These are phyloP conservation scores for Hypena proboscidalis DNA, from an alignment of 2,888 invertebrate species.

Conservation along the genomic window DNA sequence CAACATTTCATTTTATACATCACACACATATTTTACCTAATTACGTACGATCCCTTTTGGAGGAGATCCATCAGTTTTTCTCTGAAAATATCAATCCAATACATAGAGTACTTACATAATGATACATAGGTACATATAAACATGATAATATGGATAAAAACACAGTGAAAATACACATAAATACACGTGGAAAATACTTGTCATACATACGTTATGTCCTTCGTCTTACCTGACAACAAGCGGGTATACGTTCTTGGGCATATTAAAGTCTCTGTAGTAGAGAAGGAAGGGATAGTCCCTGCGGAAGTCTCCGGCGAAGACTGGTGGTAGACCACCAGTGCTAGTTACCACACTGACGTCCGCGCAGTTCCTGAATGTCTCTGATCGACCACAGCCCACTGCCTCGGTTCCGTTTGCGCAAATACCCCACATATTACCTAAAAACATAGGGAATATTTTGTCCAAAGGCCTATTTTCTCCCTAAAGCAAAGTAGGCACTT, in stretches of 20 bases:
- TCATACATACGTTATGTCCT: conserved; percentile 15
- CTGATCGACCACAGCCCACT: conserved; percentile 95
- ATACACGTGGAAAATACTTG: conserved; percentile 12
- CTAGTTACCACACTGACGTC: conserved; percentile 93
- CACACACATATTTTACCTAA: conserved; percentile 68
- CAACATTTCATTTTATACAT: conserved; percentile 32
- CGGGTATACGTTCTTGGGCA: conserved; percentile 89
- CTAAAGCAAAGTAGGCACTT: too few relatives aligned
- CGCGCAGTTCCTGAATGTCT: conserved; percentile 96
- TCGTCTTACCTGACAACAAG: conserved; percentile 88
- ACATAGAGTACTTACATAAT: conserved; percentile 38
- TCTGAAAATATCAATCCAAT: conserved; percentile 67
- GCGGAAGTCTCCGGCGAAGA: conserved; percentile 86
- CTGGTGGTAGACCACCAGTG: conserved; percentile 90
- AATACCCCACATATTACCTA: conserved; percentile 96
- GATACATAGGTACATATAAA: conserved; percentile 20
- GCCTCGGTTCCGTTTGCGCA: conserved; percentile 94
- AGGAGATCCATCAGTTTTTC: conserved; percentile 52
- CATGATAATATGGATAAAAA: conserved; percentile 13
- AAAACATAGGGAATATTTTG: too few relatives aligned
- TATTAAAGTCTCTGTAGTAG: conserved; percentile 90
- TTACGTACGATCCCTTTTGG: conserved; percentile 60
- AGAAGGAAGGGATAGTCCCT: conserved; percentile 90
- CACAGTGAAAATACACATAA: conserved; percentile 22
- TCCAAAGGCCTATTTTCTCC: too few relatives aligned